Evolutionary conservation across 1,140 invertebrate genomes (phyloP), one percentile per base, ranked within the genome.

Genomic region (Aphaenogaster ashmeadi): DNA sequence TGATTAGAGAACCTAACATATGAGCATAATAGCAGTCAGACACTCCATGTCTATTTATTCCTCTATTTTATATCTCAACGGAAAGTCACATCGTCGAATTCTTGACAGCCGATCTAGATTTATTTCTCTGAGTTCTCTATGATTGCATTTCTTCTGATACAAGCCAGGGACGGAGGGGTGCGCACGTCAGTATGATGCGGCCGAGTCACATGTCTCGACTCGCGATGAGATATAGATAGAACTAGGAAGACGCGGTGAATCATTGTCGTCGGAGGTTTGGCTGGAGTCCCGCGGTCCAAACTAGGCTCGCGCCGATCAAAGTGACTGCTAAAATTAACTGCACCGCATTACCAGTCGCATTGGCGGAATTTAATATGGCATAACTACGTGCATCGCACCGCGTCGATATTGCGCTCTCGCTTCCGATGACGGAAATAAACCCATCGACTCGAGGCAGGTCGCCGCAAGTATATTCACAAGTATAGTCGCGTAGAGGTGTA

Each of bases 241-340:
- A 94, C 91, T 93, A 93, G 93, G 93, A 94, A 94, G 93, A 91
- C 87, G 81, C 56, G 88, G 87, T 94, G 93, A 94, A 92, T 94
- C 93, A 94, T 89, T 92, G 91, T 91, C 91, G 90, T 90, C 91
- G 89, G 90, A 92, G 86, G 36, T 88, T 94, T 94, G 94, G 93
- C 93, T 79, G 90, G 66, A 84, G 81, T 92, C 92, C 93, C 93
- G 86, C 80, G 91, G 74, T 92, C 93, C 94, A 94, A 94, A 94
- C 93, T 94, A 94, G 93, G 94, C 88, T 92, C 83, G 91, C 85
- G 60, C 88, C 88, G 93, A 92, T 94, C 91, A 94, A 94, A 94
- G 91, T 86, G 80, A 88, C 60, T 36, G 75, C 91, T 94, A 94
- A 94, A 93, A 91, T 93, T 94, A 94, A 89, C 66, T 38, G 56